Evolutionary conservation across 2,797 vertebrate genomes (phyloP).

Genomic region (Ctenosaura bakeri): DNA sequence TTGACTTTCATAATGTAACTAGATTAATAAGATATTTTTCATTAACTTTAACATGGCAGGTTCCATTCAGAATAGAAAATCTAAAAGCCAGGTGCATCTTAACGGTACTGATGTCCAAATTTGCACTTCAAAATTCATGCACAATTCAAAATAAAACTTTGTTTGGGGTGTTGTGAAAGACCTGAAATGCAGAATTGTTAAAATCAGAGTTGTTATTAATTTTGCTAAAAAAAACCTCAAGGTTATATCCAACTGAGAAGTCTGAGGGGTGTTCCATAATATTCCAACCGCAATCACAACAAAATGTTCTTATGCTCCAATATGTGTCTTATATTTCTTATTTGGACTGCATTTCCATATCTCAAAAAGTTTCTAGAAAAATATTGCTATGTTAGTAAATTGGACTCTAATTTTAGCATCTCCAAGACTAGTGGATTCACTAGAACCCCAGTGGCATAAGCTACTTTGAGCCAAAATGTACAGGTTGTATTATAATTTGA

Average conservation of each 20-base stretch:
- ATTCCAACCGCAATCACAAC: not conserved
- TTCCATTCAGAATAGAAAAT: slow-evolving; percentile 40
- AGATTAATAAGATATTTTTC: slow-evolving; percentile 61
- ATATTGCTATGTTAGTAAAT: not conserved
- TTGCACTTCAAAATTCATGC: slow-evolving; percentile 42
- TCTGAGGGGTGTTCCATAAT: not conserved
- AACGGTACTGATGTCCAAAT: slow-evolving; percentile 34
- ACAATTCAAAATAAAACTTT: slow-evolving; percentile 23
- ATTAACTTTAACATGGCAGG: slow-evolving; percentile 55
- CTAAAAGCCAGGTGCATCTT: slow-evolving; percentile 54
- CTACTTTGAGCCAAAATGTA: slow-evolving; percentile 14
- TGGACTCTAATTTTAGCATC: slow-evolving; percentile 32
- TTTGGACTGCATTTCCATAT: not conserved
- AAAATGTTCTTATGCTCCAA: not conserved
- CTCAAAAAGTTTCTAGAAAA: not conserved
- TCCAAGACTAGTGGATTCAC: not conserved
- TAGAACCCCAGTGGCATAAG: slow-evolving; percentile 9
- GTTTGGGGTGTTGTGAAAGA: not conserved
- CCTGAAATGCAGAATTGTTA: slow-evolving; percentile 13
- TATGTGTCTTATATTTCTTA: not conserved
- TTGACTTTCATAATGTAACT: slow-evolving; percentile 57
- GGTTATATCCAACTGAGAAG: not conserved
- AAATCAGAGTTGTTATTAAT: slow-evolving; percentile 6
- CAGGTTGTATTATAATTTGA: slow-evolving; percentile 32
- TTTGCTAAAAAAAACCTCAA: not conserved